Percentiles rank a stretch among this genome's conserved stretches.
phyloP scores from a whole-genome alignment of 2,797 vertebrate genomes.

The Leucoraja ocellata region DNA sequence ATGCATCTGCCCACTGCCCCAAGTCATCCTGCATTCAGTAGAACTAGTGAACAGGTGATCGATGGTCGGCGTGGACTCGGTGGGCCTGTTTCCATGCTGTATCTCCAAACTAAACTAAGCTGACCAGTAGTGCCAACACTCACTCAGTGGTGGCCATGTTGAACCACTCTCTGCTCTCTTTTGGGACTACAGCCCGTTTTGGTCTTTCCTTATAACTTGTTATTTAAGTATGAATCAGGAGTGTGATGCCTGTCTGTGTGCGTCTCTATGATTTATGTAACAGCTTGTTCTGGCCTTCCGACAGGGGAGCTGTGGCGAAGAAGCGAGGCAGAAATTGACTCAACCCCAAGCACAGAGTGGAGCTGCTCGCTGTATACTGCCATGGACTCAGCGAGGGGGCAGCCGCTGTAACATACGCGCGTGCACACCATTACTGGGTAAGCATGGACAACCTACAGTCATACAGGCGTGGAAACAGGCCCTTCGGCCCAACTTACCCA shows the following conservation, averaged over 20 bases:
- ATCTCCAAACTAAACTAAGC: too few relatives aligned
- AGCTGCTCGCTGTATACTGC: background rate
- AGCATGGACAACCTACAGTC: slow-evolving; percentile 44
- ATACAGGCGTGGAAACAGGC: too few relatives aligned
- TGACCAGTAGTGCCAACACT: background rate
- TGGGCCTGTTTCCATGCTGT: too few relatives aligned
- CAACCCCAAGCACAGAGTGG: slow-evolving; percentile 44
- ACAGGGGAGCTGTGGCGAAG: slow-evolving; percentile 49
- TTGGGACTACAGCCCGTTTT: background rate
- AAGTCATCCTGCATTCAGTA: too few relatives aligned
- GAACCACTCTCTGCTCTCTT: background rate
- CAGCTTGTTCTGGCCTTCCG: slow-evolving; percentile 41
- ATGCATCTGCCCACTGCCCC: too few relatives aligned
- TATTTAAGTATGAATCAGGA: background rate
- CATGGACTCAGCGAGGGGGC: background rate
- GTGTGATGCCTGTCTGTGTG: background rate
- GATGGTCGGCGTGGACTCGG: too few relatives aligned
- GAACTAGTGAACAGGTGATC: too few relatives aligned
- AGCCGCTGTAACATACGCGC: slow-evolving; percentile 42
- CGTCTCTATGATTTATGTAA: background rate
- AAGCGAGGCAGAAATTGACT: slow-evolving; percentile 46
- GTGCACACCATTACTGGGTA: slow-evolving; percentile 60
- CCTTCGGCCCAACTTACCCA: too few relatives aligned
- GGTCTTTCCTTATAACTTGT: background rate
- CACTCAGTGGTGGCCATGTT: too few relatives aligned